phyloP scores from a whole-genome alignment of 2,113 vertebrate species.

The Ascaphus truei region DNA sequence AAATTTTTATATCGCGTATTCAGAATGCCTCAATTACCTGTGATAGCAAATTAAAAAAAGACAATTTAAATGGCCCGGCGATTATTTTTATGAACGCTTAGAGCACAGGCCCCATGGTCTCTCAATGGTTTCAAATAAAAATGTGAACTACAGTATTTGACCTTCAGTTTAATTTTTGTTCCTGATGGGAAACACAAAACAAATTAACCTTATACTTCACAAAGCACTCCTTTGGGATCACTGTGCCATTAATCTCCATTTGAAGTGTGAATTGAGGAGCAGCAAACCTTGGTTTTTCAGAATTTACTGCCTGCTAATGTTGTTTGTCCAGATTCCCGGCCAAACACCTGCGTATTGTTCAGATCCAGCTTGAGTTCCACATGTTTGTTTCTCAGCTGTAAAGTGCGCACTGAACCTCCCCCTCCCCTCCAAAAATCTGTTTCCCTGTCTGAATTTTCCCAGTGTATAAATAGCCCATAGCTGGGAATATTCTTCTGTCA shows the following conservation, averaged over 20 bases:
- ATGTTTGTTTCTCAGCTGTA: background rate
- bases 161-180: too few species aligned
- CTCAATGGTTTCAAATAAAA: too few species aligned
- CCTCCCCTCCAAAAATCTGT: background rate
- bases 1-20: too few species aligned
- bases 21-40: too few species aligned
- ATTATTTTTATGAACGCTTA: too few species aligned
- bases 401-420: background rate
- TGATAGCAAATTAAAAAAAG: too few species aligned
- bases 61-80: too few species aligned
- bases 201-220: background rate
- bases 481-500: background rate
- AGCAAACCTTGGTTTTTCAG: background rate
- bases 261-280: conserved; percentile 14
- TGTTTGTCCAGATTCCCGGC: background rate
- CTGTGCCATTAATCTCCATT: background rate
- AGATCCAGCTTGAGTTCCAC: background rate
- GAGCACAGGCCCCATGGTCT: too few species aligned
- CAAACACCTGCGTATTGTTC: conserved; percentile 10
- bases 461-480: background rate
- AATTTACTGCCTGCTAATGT: conserved; percentile 13
- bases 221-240: background rate
- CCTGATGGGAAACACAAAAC: background rate
- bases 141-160: too few species aligned
- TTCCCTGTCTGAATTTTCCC: background rate